Evolutionary conservation across 2,888 invertebrate genomes (phyloP).

Genomic region (Nemotelus pantherinus): DNA sequence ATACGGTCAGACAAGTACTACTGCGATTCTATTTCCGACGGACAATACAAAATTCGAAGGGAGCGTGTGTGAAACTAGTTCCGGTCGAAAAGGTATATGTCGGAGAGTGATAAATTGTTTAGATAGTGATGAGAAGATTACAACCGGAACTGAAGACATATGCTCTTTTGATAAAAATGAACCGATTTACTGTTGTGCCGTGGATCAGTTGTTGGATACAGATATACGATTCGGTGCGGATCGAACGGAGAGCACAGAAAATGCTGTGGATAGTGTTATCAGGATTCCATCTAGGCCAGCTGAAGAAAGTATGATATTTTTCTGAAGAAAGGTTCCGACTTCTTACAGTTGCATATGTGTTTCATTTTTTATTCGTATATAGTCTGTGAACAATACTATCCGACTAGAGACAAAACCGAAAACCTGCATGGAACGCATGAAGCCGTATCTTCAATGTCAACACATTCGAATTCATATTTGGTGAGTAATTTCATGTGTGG

Average conservation of each 20-base stretch:
- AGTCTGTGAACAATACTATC: conserved; percentile 27
- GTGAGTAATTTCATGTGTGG: background rate
- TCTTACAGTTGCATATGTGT: no score
- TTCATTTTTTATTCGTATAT: no score
- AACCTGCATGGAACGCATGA: background rate
- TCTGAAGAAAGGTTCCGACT: no score
- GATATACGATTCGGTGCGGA: conserved; percentile 7
- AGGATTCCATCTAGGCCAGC: background rate
- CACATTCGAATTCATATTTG: background rate
- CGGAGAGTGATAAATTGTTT: background rate
- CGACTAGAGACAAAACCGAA: background rate
- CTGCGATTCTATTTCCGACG: background rate
- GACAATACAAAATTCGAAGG: conserved; percentile 27
- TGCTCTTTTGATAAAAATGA: conserved; percentile 12
- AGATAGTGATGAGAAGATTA: background rate
- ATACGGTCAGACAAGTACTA: no score
- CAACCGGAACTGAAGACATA: background rate
- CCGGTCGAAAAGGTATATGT: conserved; percentile 6
- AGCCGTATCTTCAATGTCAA: background rate
- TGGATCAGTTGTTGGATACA: background rate
- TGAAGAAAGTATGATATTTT: conserved; percentile 4
- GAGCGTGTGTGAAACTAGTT: background rate
- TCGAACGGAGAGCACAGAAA: background rate
- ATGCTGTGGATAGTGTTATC: background rate
- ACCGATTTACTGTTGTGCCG: conserved; percentile 17